Conservation (phyloP, 1,140 invertebrate species). For the Polypedilum pembai region DNA sequence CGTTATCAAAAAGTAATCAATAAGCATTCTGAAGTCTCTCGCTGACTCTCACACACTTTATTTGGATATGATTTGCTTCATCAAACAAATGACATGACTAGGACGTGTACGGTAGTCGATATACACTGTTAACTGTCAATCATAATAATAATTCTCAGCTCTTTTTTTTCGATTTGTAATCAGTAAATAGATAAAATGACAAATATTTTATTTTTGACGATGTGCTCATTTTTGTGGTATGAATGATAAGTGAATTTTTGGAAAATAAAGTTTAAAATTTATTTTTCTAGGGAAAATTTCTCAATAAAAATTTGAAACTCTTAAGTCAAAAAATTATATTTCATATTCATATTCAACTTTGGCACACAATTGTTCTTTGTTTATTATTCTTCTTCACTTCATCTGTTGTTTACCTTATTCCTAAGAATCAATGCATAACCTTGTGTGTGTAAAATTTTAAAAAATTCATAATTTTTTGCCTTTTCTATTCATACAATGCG, state of each 20-base stretch:
- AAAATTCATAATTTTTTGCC: too few species aligned
- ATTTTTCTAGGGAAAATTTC: too few species aligned
- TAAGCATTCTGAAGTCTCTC: neutral
- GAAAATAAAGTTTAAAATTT: neutral
- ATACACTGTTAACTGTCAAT: conserved; percentile 24
- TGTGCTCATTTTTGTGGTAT: neutral
- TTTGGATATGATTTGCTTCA: conserved; percentile 12
- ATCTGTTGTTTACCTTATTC: too few species aligned
- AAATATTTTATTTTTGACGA: conserved; percentile 10
- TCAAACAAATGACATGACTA: conserved; percentile 24
- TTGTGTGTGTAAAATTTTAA: too few species aligned
- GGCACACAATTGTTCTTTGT: too few species aligned
- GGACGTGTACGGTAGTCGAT: conserved; percentile 2
- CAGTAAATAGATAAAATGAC: conserved; percentile 26
- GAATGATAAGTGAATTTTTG: neutral
- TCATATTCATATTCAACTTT: too few species aligned
- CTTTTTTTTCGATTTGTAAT: neutral
- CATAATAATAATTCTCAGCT: neutral
- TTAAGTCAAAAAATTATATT: too few species aligned
- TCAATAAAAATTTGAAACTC: too few species aligned
- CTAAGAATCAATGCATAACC: too few species aligned
- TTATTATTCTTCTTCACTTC: too few species aligned
- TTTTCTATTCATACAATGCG: too few species aligned
- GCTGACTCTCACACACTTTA: neutral
- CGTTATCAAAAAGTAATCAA: conserved; percentile 27